Conservation (phyloP, 1,140 invertebrate genomes). For the Metaphire vulgaris region DNA sequence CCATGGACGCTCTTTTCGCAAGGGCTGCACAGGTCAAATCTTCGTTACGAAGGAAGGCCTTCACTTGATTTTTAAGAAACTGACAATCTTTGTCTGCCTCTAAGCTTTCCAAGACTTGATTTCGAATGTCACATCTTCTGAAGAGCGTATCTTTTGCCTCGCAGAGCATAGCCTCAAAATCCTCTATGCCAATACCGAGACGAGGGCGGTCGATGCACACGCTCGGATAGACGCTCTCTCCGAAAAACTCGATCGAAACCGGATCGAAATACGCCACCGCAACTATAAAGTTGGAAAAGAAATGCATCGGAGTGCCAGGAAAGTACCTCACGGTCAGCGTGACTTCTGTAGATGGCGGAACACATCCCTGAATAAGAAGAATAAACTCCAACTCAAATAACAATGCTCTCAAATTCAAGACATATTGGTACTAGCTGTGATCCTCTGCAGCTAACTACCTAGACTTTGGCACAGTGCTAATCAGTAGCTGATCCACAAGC, state of each 20-base stretch:
- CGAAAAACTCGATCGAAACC: slow-evolving; percentile 43
- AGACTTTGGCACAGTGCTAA: too few species aligned
- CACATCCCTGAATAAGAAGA: slow-evolving; percentile 42
- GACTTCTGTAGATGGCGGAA: slow-evolving; percentile 44
- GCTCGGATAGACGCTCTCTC: slow-evolving; percentile 48
- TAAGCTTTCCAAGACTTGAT: neutral
- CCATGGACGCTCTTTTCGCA: neutral
- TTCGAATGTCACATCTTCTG: neutral
- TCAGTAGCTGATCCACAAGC: too few species aligned
- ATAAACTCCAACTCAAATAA: slow-evolving; percentile 11
- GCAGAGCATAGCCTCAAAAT: slow-evolving; percentile 36
- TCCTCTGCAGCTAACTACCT: too few species aligned
- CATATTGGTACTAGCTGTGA: too few species aligned
- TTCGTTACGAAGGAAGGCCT: neutral
- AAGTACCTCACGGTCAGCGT: slow-evolving; percentile 47
- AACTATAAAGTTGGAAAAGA: slow-evolving; percentile 29
- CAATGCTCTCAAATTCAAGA: too few species aligned
- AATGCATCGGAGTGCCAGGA: slow-evolving; percentile 47
- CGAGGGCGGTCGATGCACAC: slow-evolving; percentile 48
- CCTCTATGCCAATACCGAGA: slow-evolving; percentile 34
- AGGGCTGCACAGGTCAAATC: neutral
- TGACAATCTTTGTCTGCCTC: neutral
- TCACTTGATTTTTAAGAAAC: neutral
- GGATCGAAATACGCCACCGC: slow-evolving; percentile 52
- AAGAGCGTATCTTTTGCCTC: slow-evolving; percentile 38